Percentiles rank a stretch among this genome's conserved stretches.
Conservation (phyloP, 2,113 vertebrate genomes). For the Kryptolebias marmoratus region DNA sequence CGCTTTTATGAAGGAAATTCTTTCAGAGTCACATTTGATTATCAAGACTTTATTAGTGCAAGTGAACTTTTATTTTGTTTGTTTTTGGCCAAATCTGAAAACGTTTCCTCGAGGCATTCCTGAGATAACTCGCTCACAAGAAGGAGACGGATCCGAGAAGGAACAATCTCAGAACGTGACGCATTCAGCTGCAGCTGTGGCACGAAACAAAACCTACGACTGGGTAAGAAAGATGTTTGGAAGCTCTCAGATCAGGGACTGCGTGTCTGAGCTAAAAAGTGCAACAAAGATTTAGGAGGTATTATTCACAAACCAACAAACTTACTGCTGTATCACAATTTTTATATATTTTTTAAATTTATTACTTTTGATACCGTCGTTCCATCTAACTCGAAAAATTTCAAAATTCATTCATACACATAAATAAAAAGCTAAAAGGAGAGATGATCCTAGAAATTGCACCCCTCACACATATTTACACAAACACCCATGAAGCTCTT, state of each 20-base stretch:
- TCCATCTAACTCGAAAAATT: no score
- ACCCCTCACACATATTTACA: slow-evolving; percentile 19
- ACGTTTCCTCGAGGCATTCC: not conserved
- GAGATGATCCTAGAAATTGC: not conserved
- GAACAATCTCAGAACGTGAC: not conserved
- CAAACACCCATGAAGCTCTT: not conserved
- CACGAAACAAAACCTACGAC: not conserved
- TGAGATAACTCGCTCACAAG: not conserved
- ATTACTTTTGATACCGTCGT: no score
- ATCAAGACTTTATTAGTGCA: not conserved
- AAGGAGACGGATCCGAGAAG: not conserved
- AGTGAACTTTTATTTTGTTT: not conserved
- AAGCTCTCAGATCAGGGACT: slow-evolving; percentile 26
- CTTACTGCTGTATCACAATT: no score
- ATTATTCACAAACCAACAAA: not conserved
- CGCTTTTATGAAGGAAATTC: no score
- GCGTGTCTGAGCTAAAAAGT: slow-evolving; percentile 45
- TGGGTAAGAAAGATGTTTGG: not conserved
- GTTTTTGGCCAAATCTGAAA: not conserved
- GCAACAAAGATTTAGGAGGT: slow-evolving; percentile 40
- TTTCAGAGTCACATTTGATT: no score
- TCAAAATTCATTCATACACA: slow-evolving; percentile 1
- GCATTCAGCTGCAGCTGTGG: not conserved
- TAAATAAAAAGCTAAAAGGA: not conserved
- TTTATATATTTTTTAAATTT: no score